Conservation (phyloP, 2,113 vertebrate species). For the Nothobranchius kuhntae region DNA sequence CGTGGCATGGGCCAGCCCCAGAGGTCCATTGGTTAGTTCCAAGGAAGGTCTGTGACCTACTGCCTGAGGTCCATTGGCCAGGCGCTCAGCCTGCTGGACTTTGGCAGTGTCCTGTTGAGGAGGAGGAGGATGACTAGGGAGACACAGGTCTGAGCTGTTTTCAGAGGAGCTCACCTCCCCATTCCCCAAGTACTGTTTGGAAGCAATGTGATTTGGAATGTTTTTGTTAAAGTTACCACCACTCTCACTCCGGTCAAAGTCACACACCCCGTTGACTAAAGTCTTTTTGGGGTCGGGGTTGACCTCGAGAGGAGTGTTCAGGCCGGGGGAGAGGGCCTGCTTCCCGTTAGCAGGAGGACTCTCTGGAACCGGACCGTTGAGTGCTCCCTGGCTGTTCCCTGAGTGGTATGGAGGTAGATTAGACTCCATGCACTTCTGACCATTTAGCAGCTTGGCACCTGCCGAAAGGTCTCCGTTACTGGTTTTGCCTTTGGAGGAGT, state of each 20-base stretch:
- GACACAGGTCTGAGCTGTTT: conserved; percentile 76
- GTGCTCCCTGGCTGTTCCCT: conserved; percentile 95
- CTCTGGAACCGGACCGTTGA: conserved; percentile 90
- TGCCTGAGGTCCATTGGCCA: conserved; percentile 93
- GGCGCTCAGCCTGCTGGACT: conserved; percentile 93
- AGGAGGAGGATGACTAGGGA: conserved; percentile 77
- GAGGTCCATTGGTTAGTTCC: conserved; percentile 94
- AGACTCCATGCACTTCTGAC: conserved; percentile 94
- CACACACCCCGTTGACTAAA: conserved; percentile 96
- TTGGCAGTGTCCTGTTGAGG: conserved; percentile 97
- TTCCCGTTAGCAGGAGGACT: conserved; percentile 86
- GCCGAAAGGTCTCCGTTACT: conserved; percentile 92
- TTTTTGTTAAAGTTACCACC: conserved; percentile 94
- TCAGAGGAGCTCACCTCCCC: conserved; percentile 90
- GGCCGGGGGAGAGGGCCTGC: conserved; percentile 84
- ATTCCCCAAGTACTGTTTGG: conserved; percentile 96
- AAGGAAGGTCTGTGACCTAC: conserved; percentile 79
- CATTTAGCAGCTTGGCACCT: conserved; percentile 93
- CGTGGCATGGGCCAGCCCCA: conserved; percentile 86
- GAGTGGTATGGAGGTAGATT: conserved; percentile 99
- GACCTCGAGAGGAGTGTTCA: conserved; percentile 75
- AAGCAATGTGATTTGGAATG: conserved; percentile 99
- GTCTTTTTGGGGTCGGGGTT: conserved; percentile 91
- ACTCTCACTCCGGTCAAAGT: conserved; percentile 87
- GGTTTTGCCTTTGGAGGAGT: conserved; percentile 82